Base-by-base conservation (phyloP, 2,797 vertebrate genomes). In the Sylvilagus floridanus region DNA sequence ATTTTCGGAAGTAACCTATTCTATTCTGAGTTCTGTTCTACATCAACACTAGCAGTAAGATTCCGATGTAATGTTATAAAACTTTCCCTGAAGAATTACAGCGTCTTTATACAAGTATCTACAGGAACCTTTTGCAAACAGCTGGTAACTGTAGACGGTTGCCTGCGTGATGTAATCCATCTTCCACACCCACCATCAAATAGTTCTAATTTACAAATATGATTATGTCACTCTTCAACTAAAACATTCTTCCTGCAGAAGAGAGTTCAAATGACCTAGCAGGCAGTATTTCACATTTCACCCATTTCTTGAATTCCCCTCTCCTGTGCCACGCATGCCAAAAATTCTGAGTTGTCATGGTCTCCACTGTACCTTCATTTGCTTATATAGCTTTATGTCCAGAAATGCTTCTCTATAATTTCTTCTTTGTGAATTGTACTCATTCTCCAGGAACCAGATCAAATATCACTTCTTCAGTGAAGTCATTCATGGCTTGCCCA, bases 1-100 rank as follows among this genome's bases (percentile, higher is more conserved):
- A 83, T 95, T 95, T 93, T 94, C 1, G 2, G 91, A 96, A 96
- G 78, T 90, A 95, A 96, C 65, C 65, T 95, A 90, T 72, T 65
- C 82, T 94, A 57, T 85, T 91, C 24, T 76, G 85, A 83, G 85
- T 95, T 96, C 92, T 96, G 73, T 75, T 96, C 87, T 92, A 32
- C 32, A 94, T 96, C 95, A 96, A 84, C 32, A 54, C 52, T 79
- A 94, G 66, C 68, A 81, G 35, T 79, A 75, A 72, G 88, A 81
- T 85, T 96, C 32, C 83, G 94, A 60, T 2, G 30, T 81, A 93
- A 95, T 83, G 78, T 78, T 88, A 86, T 72, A 66, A 93, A 96
- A 26, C 11, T 88, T 88, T 88, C 85, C 85, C 26, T 86, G 30
- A 69, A 73, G 90, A 84, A 93, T 79, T 66, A 79, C 93, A 76